Percentiles rank a stretch among this genome's conserved stretches.
These are phyloP conservation scores for Tribolium castaneum DNA, from an alignment of 1,140 invertebrate species.

Conservation along the genomic window DNA sequence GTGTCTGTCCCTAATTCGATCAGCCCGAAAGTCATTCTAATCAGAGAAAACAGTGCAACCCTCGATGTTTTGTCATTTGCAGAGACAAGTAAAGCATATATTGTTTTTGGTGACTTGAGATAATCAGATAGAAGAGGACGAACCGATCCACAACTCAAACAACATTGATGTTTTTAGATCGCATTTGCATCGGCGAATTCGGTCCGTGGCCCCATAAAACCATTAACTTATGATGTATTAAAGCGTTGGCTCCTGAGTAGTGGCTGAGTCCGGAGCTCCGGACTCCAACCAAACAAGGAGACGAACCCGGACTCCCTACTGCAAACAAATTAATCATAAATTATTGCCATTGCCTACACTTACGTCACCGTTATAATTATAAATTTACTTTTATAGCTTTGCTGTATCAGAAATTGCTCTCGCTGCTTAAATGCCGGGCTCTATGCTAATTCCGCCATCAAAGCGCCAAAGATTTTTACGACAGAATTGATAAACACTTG, in stretches of 20 bases:
- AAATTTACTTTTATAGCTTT: slow-evolving; percentile 57
- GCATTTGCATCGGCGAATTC: slow-evolving; percentile 48
- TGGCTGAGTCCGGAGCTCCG: slow-evolving; percentile 34
- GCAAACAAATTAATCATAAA: slow-evolving; percentile 59
- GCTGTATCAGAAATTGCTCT: slow-evolving; percentile 55
- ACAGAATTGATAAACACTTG: slow-evolving; percentile 1
- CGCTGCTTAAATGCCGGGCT: not conserved
- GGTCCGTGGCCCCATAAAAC: slow-evolving; percentile 47
- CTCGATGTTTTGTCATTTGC: slow-evolving; percentile 17
- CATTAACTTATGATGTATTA: slow-evolving; percentile 50
- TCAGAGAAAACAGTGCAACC: not conserved
- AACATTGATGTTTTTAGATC: slow-evolving; percentile 48
- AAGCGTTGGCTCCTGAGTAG: slow-evolving; percentile 46
- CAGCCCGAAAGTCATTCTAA: not conserved
- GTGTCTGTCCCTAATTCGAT: not conserved
- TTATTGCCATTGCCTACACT: slow-evolving; percentile 57
- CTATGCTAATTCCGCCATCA: slow-evolving; percentile 9
- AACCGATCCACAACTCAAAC: slow-evolving; percentile 45
- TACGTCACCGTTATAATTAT: slow-evolving; percentile 58
- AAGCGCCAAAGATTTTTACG: slow-evolving; percentile 15
- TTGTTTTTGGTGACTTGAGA: not conserved
- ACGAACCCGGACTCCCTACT: slow-evolving; percentile 31
- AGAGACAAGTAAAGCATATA: not conserved
- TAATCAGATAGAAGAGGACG: slow-evolving; percentile 21
- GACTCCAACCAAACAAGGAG: slow-evolving; percentile 28